Evolutionary conservation across 2,888 invertebrate genomes (phyloP).

Genomic region (Drosophila fungiperda): DNA sequence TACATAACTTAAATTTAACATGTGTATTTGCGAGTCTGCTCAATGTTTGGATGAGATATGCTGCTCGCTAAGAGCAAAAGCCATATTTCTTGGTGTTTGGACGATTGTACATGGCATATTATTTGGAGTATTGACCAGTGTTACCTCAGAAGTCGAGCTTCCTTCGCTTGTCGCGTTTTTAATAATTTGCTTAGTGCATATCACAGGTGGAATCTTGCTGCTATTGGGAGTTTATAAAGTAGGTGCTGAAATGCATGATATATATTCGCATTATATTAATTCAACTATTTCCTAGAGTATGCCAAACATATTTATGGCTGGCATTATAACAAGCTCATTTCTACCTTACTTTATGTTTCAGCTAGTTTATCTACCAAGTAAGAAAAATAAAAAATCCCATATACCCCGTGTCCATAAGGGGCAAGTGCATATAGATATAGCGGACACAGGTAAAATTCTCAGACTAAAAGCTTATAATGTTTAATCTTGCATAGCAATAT

Average conservation of each 20-base stretch:
- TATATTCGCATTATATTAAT: neutral
- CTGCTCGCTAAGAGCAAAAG: neutral
- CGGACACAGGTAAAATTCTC: neutral
- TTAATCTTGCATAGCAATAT: neutral
- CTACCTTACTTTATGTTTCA: neutral
- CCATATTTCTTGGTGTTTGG: neutral
- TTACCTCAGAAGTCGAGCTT: neutral
- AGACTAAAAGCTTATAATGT: neutral
- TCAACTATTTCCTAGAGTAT: neutral
- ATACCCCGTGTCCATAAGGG: neutral
- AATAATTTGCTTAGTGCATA: neutral
- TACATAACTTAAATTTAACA: neutral
- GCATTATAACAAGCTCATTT: neutral
- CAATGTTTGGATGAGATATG: neutral
- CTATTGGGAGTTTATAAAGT: neutral
- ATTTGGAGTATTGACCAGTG: neutral
- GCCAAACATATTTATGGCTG: neutral
- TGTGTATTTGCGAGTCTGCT: neutral
- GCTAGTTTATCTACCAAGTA: slow-evolving; percentile 1
- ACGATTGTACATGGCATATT: neutral
- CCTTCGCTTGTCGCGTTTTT: neutral
- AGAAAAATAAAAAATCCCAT: neutral
- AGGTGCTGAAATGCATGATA: neutral
- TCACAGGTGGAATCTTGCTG: neutral
- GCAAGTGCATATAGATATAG: neutral